Evolutionary conservation across 2,113 vertebrate species (phyloP), one percentile per base, ranked within the genome.

Genomic region (Ophthalmolycus amberensis): DNA sequence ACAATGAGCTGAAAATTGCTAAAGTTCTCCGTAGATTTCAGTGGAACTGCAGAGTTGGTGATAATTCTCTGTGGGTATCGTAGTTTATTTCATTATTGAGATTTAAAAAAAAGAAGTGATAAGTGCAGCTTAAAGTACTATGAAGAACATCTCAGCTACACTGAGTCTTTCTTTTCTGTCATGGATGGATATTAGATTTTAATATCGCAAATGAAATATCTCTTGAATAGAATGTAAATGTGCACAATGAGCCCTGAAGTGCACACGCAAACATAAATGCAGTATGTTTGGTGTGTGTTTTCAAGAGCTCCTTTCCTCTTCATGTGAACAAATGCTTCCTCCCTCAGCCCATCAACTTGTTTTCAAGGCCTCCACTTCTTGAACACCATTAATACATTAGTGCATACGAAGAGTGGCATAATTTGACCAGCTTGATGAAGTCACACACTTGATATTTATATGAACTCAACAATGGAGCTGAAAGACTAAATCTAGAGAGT

Each of bases 261-360:
- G 14, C 42, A 75, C 59, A 66, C 9, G 22, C 37, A 40, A 20
- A 50, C n/a, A 22, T 52, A 42, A 34, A 54, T 14, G 18, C 52
- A 29, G 59, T n/a, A 76, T 69, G 66, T 40, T 3, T 37, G 16
- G 11, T 58, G 62, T 58, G 62, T 48, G 27, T 32, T 40, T 12
- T 72, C 18, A 71, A 71, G 73, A 50, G 73, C 48, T 85, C 6
- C 18, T 74, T 79, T 83, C 29, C 15, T 44, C 20, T n/a, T 64
- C 40, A 29, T 10, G 27, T 58, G 9, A 71, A 71, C 12, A 52
- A 15, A 40, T 38, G 12, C 18, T 42, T 73, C 71, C 37, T 52
- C 60, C 12, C 18, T 63, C 14, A 71, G 48, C 25, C 50, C 25
- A 25, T 76, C 16, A 37, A 15, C 29, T 52, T 52, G 32, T 70